Evolutionary conservation across 2,888 invertebrate species (phyloP).

Genomic region (Teinopalpus imperialis): DNA sequence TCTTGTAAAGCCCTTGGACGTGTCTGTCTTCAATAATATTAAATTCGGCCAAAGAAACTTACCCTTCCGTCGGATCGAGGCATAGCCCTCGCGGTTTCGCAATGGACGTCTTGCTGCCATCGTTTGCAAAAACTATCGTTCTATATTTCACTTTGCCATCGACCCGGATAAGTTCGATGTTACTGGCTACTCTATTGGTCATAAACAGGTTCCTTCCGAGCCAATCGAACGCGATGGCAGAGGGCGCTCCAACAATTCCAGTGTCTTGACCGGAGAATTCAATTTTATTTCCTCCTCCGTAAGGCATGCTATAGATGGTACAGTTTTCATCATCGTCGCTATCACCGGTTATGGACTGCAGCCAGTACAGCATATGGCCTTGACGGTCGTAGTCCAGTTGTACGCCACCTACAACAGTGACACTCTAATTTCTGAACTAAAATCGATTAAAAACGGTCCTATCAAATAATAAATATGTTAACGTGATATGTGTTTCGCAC

Average conservation of each 20-base stretch:
- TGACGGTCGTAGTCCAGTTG: conserved; percentile 96
- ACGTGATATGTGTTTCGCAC: no score
- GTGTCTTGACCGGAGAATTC: conserved; percentile 90
- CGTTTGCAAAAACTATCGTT: conserved; percentile 93
- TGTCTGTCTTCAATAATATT: not conserved
- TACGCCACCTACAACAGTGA: conserved; percentile 84
- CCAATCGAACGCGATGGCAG: conserved; percentile 98
- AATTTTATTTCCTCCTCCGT: conserved; percentile 88
- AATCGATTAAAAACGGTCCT: no score
- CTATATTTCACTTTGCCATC: conserved; percentile 93
- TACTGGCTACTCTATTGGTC: conserved; percentile 93
- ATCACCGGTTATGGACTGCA: conserved; percentile 85
- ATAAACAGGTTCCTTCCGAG: conserved; percentile 96
- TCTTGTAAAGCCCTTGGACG: no score
- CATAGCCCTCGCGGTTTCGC: conserved; percentile 93
- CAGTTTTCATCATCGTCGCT: conserved; percentile 91
- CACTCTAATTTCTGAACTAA: no score
- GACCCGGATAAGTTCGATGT: conserved; percentile 93
- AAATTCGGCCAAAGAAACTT: no score
- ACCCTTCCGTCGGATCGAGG: conserved; percentile 96
- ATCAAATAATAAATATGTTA: no score
- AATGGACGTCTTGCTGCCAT: conserved; percentile 92
- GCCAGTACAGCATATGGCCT: conserved; percentile 92
- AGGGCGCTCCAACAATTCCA: conserved; percentile 95
- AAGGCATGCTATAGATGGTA: conserved; percentile 91